Conservation (phyloP, 2,113 vertebrate genomes). For the Nematolebias whitei region DNA sequence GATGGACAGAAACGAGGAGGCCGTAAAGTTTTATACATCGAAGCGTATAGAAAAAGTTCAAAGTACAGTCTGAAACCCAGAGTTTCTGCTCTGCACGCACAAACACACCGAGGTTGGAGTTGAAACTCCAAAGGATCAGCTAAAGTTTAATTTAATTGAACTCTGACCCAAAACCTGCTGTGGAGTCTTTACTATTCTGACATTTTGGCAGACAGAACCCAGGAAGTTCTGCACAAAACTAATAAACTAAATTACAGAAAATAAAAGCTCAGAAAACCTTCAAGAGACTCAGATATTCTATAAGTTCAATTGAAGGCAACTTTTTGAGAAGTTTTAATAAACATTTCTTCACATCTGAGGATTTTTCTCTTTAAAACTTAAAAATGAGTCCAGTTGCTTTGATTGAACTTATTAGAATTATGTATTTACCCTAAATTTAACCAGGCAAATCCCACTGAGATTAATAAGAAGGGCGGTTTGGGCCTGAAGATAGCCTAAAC, state of each 20-base stretch:
- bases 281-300: too few relatives aligned
- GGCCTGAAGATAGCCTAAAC: too few relatives aligned
- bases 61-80: not conserved
- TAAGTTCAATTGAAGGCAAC: too few relatives aligned
- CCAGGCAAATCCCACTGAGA: too few relatives aligned
- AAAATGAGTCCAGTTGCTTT: too few relatives aligned
- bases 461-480: too few relatives aligned
- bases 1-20: constrained; percentile 24
- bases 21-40: constrained; percentile 18
- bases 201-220: not conserved
- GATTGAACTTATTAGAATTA: too few relatives aligned
- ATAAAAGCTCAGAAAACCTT: not conserved
- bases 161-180: not conserved
- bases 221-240: not conserved
- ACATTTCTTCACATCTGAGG: too few relatives aligned
- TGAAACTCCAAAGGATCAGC: constrained; percentile 3
- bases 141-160: not conserved
- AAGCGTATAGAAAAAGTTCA: constrained; percentile 9
- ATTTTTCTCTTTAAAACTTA: too few relatives aligned
- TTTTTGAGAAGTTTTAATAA: too few relatives aligned
- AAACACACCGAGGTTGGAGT: not conserved
- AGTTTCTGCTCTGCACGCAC: not conserved
- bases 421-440: too few relatives aligned
- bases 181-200: not conserved
- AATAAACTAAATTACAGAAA: constrained; percentile 1